Percentiles rank a stretch among this genome's conserved stretches.
These are phyloP conservation scores for Trachymyrmex cornetzi DNA, from an alignment of 1,140 invertebrate genomes.

Conservation along the genomic window DNA sequence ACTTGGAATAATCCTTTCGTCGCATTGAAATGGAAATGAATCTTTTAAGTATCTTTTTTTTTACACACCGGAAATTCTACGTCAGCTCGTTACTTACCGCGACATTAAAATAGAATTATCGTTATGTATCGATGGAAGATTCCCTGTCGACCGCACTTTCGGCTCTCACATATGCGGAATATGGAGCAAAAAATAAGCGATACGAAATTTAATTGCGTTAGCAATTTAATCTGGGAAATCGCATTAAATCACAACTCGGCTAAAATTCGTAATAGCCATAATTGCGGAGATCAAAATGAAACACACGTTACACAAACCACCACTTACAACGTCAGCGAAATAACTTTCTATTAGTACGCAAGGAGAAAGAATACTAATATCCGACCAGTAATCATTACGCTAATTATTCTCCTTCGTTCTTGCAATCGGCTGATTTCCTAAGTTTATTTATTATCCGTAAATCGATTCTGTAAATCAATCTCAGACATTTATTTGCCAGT, in stretches of 20 bases:
- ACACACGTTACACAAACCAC: slow-evolving; percentile 51
- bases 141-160: not conserved
- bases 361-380: slow-evolving; percentile 49
- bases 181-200: slow-evolving; percentile 37
- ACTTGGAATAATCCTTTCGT: slow-evolving; percentile 7
- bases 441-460: slow-evolving; percentile 11
- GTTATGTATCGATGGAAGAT: not conserved
- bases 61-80: slow-evolving; percentile 2
- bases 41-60: slow-evolving; percentile 41
- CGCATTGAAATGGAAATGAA: slow-evolving; percentile 49
- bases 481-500: not conserved
- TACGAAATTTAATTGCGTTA: slow-evolving; percentile 43
- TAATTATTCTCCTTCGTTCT: slow-evolving; percentile 41
- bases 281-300: slow-evolving; percentile 54
- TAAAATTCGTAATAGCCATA: slow-evolving; percentile 38
- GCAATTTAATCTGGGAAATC: slow-evolving; percentile 49
- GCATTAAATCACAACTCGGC: slow-evolving; percentile 15
- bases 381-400: slow-evolving; percentile 38
- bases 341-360: slow-evolving; percentile 53
- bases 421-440: slow-evolving; percentile 2
- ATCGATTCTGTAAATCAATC: slow-evolving; percentile 42
- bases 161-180: not conserved
- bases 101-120: slow-evolving; percentile 56
- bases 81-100: not conserved
- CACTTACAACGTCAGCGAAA: slow-evolving; percentile 33